Evolutionary conservation across 2,113 vertebrate genomes (phyloP), one percentile per base, ranked within the genome.

Genomic region (Mus pahari): DNA sequence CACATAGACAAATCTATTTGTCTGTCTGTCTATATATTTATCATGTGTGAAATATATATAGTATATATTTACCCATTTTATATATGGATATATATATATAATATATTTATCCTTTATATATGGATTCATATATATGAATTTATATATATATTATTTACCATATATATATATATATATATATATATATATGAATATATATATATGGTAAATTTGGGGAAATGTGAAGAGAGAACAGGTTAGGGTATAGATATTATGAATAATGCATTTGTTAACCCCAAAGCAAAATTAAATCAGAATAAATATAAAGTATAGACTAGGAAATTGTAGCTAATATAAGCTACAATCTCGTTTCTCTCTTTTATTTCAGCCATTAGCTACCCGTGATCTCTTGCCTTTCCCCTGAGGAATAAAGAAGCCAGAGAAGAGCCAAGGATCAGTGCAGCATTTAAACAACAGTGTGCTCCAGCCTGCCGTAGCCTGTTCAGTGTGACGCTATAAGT

Each of bases 401-500:
- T 11, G 22, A 78, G 48, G 88, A 75, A 87, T 17, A 71, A 50
- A n/a, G 66, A 89, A 94, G 74, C 71, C 55, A 89, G 66, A 96
- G 53, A 94, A 58, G 4, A 11, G 33, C 81, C 48, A 83, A 53
- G 81, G 95, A 60, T 93, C 55, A 60, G 26, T 48, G 20, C 53
- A 94, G 84, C 90, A 92, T 94, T 94, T 91, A 97, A 97, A 94
- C 71, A 92, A 48, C 79, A 75, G 88, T 73, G 92, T 50, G 68
- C 1, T 60, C 7, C 4, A 68, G 90, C 50, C 75, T 94, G 70
- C 96, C 79, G 73, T 36, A 81, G 92, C 77, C 90, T 64, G 96
- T 77, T 95, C 92, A 20, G 64, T 0, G 2, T 93, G 90, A 92
- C 94, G 66, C 94, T 94, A 45, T 92, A 97, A 96, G 94, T 96